These are phyloP conservation scores for Urosaurus nigricauda DNA, from an alignment of 2,797 vertebrate species.

Conservation along the genomic window DNA sequence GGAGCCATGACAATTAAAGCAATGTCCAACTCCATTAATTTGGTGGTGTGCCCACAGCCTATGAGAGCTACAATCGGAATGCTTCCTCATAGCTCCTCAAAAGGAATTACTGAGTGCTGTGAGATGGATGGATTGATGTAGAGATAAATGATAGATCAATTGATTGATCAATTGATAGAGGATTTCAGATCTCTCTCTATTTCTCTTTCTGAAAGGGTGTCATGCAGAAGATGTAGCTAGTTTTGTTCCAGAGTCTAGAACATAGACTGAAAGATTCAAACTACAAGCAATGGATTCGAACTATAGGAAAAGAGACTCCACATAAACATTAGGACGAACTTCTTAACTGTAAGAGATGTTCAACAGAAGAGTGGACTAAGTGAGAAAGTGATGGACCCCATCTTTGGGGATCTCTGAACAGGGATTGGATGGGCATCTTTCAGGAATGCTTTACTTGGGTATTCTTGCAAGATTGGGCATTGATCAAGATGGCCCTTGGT, in stretches of 20 bases:
- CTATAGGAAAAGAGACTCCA: not conserved
- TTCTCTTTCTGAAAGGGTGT: too few species aligned
- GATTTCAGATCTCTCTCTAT: too few species aligned
- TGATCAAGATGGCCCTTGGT: not conserved
- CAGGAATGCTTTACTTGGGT: not conserved
- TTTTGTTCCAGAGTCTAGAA: not conserved
- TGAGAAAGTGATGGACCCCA: too few species aligned
- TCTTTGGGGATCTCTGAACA: too few species aligned
- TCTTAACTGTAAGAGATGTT: not conserved
- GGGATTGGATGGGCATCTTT: too few species aligned
- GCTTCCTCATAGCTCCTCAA: not conserved
- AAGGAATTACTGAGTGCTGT: not conserved
- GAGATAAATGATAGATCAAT: too few species aligned
- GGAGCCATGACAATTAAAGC: too few species aligned
- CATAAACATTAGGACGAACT: not conserved
- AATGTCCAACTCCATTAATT: too few species aligned
- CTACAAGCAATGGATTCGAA: not conserved
- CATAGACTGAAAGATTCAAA: not conserved
- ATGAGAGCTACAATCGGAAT: too few species aligned
- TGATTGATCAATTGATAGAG: too few species aligned
- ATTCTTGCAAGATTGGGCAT: not conserved
- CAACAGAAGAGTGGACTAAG: too few species aligned
- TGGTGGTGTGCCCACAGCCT: too few species aligned
- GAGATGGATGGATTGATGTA: not conserved
- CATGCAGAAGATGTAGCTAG: not conserved